Conservation (phyloP, 1,140 invertebrate species). For the Coptotermes formosanus region DNA sequence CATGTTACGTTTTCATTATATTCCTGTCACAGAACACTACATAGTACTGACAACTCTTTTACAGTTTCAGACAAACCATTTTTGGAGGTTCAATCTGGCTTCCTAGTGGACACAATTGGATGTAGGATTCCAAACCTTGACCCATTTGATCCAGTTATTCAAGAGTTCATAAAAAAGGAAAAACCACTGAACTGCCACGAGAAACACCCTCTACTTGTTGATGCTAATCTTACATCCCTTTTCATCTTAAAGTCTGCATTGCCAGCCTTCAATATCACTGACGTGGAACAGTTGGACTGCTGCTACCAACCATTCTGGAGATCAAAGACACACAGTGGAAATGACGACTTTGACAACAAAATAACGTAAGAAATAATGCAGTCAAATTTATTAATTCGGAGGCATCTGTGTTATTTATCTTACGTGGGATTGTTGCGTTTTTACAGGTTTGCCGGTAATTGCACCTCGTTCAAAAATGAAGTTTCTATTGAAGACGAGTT, state of each 20-base stretch:
- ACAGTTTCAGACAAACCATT: constrained; percentile 6
- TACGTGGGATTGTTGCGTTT: neutral
- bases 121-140: constrained; percentile 78
- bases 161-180: constrained; percentile 40
- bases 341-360: constrained; percentile 35
- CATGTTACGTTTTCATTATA: too few relatives aligned
- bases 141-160: constrained; percentile 62
- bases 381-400: neutral
- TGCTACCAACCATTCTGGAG: constrained; percentile 63
- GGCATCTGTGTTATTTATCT: too few relatives aligned
- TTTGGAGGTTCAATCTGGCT: constrained; percentile 41
- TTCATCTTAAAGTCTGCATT: constrained; percentile 49
- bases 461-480: constrained; percentile 49
- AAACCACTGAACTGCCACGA: constrained; percentile 48
- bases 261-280: constrained; percentile 53
- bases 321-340: constrained; percentile 44
- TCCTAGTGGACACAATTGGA: constrained; percentile 66
- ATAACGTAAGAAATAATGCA: neutral
- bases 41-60: neutral
- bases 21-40: too few relatives aligned
- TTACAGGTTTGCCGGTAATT: constrained; percentile 47
- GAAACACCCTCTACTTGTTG: constrained; percentile 55
- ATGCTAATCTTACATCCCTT: constrained; percentile 63
- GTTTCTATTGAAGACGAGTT: constrained; percentile 57
- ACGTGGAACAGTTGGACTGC: constrained; percentile 52